Evolutionary conservation across 2,888 invertebrate genomes (phyloP).

Genomic region (Noctua fimbriata): DNA sequence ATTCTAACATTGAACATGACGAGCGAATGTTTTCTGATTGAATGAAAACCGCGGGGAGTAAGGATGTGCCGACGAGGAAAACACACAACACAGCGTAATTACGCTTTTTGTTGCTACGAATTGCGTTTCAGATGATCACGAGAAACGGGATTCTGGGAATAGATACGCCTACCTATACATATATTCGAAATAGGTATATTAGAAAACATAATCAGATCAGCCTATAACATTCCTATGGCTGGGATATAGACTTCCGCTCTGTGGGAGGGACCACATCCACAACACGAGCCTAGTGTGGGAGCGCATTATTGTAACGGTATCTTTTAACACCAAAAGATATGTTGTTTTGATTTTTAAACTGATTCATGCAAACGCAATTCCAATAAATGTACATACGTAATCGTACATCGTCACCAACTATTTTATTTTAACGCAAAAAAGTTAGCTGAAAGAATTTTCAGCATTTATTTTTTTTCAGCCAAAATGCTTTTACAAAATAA

Average conservation of each 20-base stretch:
- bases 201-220: background rate
- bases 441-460: background rate
- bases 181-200: background rate
- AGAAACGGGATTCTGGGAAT: conserved; percentile 24
- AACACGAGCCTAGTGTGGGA: background rate
- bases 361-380: conserved; percentile 3
- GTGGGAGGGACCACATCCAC: too few species aligned
- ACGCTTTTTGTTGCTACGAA: conserved; percentile 62
- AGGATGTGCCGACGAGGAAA: conserved; percentile 59
- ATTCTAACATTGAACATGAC: conserved; percentile 58
- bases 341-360: conserved; percentile 6
- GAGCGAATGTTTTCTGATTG: conserved; percentile 66
- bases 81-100: conserved; percentile 66
- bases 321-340: background rate
- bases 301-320: background rate
- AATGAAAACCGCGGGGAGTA: conserved; percentile 64
- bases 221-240: background rate
- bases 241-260: background rate
- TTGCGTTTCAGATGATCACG: conserved; percentile 50
- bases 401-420: background rate
- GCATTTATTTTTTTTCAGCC: conserved; percentile 1
- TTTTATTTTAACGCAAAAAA: conserved; percentile 24
- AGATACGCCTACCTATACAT: background rate
- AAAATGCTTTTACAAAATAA: conserved; percentile 18
- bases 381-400: background rate